Evolutionary conservation across 2,113 vertebrate genomes (phyloP), one percentile per base, ranked within the genome.

Genomic region (Gallinago media): DNA sequence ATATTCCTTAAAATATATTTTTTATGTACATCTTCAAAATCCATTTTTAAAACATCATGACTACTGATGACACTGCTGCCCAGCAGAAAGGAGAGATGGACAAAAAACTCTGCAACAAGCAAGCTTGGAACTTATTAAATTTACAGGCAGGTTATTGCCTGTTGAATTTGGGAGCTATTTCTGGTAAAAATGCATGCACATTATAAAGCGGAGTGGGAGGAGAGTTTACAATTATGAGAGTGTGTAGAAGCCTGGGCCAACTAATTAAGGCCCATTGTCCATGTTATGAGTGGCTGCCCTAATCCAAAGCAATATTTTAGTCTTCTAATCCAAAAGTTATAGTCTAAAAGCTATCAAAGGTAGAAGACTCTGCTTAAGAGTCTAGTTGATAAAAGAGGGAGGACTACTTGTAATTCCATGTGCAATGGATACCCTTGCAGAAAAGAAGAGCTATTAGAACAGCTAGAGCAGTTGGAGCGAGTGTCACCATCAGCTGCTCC

Each of bases 21-120:
- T 67, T 58, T 79, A 46, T 11, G 3, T n/a, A 42, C 6, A 42
- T 4, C 15, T 62, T 86, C 50, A 79, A 85, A 83, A 32, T 10
- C 15, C 3, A 11, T 12, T 12, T 79, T 83, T 61, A 40, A 83
- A 63, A 10, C 27, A 20, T 10, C 31, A 15, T 15, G 44, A 17
- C 26, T 25, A 50, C 29, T 50, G n/a, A 46, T 25, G 62, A 72
- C 40, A 54, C 7, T 19, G 23, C 8, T 29, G 49, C 8, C 14
- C 17, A 23, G 9, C 4, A 36, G 44, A 58, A 22, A 75, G 23
- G 21, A 50, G 6, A 92, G 38, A 42, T 42, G 59, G 36, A 44
- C 5, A 12, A 52, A 75, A 27, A 55, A 1, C 1, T 0, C 3
- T 1, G 1, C 23, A 44, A 14, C 0, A 2, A 73, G 7, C 6